Conservation (phyloP, 2,888 invertebrate genomes). For the Chrysolina oricalcia region DNA sequence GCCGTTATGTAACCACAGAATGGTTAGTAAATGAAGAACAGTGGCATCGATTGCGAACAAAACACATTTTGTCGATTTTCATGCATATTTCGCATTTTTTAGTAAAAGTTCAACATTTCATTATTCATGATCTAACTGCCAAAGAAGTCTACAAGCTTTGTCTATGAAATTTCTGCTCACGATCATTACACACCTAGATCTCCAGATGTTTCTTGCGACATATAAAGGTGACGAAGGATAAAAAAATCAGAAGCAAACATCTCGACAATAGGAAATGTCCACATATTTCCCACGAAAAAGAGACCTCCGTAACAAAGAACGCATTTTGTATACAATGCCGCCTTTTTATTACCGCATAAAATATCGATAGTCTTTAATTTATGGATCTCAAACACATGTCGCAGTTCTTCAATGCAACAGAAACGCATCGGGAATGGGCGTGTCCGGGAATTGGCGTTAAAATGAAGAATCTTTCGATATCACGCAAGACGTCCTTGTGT, state of each 20-base stretch:
- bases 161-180: background rate
- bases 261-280: conserved; percentile 11
- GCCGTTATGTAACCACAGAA: too few species aligned
- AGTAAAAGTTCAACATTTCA: too few species aligned
- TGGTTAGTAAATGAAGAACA: too few species aligned
- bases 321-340: conserved; percentile 24
- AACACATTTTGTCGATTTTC: too few species aligned
- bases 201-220: conserved; percentile 14
- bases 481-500: conserved; percentile 4
- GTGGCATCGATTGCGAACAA: too few species aligned
- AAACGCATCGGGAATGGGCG: conserved; percentile 13
- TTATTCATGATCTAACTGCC: background rate
- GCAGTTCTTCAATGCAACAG: background rate
- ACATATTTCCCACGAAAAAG: conserved; percentile 23
- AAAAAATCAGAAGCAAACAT: conserved; percentile 13
- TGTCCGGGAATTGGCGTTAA: background rate
- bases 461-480: conserved; percentile 7
- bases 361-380: conserved; percentile 25
- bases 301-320: background rate
- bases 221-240: conserved; percentile 2
- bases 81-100: too few species aligned
- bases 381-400: conserved; percentile 26
- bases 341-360: conserved; percentile 25
- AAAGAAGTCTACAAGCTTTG: background rate
- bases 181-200: background rate